These are phyloP conservation scores for Lophotriccus pileatus DNA, from an alignment of 2,797 vertebrate genomes.

Conservation along the genomic window DNA sequence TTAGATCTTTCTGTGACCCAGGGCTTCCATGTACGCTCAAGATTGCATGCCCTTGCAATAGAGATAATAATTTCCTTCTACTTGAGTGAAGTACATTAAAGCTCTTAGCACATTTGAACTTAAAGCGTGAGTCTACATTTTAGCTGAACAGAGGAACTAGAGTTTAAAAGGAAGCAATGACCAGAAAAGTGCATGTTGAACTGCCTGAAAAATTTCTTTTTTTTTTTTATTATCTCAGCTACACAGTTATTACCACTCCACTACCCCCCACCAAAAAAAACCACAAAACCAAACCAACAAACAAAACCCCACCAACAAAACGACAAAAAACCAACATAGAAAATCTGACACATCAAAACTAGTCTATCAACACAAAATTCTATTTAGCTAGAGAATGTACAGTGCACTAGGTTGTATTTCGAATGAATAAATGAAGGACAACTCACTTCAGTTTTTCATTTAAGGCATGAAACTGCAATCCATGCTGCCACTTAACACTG, in stretches of 20 bases:
- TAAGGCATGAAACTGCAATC: background rate
- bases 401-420: background rate
- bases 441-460: conserved; percentile 8
- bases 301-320: too few species aligned
- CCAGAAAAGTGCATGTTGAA: background rate
- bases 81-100: conserved; percentile 29
- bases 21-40: background rate
- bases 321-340: background rate
- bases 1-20: background rate
- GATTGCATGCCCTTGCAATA: background rate
- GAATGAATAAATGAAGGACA: background rate
- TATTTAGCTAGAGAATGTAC: background rate
- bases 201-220: background rate
- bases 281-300: too few species aligned
- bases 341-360: background rate
- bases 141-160: background rate
- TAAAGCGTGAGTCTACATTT: background rate
- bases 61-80: conserved; percentile 36
- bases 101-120: conserved; percentile 36
- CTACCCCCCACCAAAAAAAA: rapidly evolving
- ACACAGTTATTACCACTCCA: background rate
- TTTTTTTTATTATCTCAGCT: background rate
- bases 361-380: background rate
- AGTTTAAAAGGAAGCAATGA: conserved; percentile 21
- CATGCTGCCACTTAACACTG: background rate